Evolutionary conservation across 1,140 invertebrate genomes (phyloP).

Genomic region (Eubasilissa regina): DNA sequence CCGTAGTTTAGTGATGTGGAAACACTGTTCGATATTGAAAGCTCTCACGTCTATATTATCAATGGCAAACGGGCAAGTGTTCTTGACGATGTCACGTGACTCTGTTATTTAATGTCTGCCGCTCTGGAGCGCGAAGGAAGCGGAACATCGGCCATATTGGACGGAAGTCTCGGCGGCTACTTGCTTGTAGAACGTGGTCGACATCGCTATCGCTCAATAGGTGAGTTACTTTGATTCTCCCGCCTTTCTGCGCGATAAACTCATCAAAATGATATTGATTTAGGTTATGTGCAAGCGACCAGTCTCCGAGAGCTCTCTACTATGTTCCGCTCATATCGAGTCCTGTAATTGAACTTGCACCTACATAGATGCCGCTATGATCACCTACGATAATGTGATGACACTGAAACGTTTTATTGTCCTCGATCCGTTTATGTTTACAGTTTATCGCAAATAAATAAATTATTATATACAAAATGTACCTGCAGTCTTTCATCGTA

Average conservation of each 20-base stretch:
- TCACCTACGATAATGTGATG: not conserved
- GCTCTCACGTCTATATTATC: not conserved
- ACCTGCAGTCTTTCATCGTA: no score
- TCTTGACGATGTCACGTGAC: slow-evolving; percentile 22
- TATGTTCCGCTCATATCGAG: not conserved
- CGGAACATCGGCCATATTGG: slow-evolving; percentile 11
- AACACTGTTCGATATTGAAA: not conserved
- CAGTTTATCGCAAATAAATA: no score
- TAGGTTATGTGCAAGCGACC: not conserved
- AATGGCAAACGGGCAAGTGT: slow-evolving; percentile 22
- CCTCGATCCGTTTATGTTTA: no score
- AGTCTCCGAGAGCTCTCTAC: slow-evolving; percentile 9
- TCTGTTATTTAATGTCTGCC: slow-evolving; percentile 15
- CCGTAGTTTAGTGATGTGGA: not conserved
- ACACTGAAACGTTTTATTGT: slow-evolving; percentile 3
- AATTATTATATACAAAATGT: no score
- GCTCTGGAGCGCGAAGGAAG: slow-evolving; percentile 2
- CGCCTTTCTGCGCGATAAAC: no score
- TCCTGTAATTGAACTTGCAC: not conserved
- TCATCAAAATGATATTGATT: not conserved
- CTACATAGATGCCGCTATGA: slow-evolving; percentile 17
- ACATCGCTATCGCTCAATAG: slow-evolving; percentile 1
- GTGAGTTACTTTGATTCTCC: slow-evolving; percentile 4
- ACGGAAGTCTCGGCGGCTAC: slow-evolving; percentile 8
- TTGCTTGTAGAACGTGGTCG: slow-evolving; percentile 10